phyloP scores from a whole-genome alignment of 2,797 vertebrate genomes.

The Dromococcyx pavoninus region DNA sequence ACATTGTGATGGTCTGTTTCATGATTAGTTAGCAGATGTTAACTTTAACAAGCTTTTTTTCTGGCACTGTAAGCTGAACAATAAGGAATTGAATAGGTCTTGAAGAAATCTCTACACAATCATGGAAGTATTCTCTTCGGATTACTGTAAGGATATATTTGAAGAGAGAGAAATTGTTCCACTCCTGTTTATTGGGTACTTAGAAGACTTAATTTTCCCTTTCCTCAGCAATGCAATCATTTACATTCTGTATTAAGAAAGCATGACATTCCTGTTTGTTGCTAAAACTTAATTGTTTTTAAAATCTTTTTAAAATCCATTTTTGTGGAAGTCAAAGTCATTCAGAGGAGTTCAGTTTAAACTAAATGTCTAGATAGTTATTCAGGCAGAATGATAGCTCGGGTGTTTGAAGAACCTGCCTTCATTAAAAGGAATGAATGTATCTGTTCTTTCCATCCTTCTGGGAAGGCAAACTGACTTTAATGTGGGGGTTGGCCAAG shows the following conservation, averaged over 20 bases:
- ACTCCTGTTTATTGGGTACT: constrained; percentile 53
- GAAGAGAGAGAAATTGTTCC: constrained; percentile 63
- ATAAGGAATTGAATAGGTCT: constrained; percentile 66
- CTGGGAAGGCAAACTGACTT: not conserved
- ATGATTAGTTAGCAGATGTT: constrained; percentile 70
- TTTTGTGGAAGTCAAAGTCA: constrained; percentile 24
- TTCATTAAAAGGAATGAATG: not conserved
- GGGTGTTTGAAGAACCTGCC: not conserved
- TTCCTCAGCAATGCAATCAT: constrained; percentile 57
- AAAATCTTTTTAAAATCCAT: not conserved
- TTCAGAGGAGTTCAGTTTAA: not conserved
- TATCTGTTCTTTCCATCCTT: not conserved
- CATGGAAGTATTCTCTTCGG: constrained; percentile 64
- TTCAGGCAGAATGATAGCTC: not conserved
- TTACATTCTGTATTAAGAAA: constrained; percentile 60
- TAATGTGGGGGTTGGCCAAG: not conserved
- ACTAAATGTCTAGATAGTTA: not conserved
- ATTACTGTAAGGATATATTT: constrained; percentile 63
- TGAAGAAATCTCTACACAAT: constrained; percentile 67
- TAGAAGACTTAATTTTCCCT: constrained; percentile 57
- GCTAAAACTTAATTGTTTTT: constrained; percentile 10
- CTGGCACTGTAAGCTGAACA: constrained; percentile 56
- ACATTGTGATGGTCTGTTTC: constrained; percentile 52
- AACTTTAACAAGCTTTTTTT: constrained; percentile 62
- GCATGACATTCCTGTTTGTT: constrained; percentile 44